Percentiles rank a stretch among this genome's conserved stretches.
Evolutionary conservation across 1,140 invertebrate species (phyloP).

Genomic region (Heliothis subflexa): DNA sequence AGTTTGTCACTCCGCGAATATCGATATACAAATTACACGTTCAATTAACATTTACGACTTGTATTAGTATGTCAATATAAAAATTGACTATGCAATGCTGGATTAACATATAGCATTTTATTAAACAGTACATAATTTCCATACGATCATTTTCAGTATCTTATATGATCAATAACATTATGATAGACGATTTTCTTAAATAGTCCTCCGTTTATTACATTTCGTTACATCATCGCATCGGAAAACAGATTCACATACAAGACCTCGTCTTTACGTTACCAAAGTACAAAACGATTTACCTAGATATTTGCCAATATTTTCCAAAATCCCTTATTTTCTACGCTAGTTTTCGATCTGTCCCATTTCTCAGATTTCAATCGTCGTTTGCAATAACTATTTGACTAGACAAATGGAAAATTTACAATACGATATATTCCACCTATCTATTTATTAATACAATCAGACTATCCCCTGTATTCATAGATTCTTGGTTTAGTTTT

Average conservation of each 20-base stretch:
- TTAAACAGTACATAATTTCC: neutral
- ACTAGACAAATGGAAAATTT: neutral
- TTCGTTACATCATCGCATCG: no score
- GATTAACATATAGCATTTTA: neutral
- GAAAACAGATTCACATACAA: no score
- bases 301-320: no score
- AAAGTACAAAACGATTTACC: no score
- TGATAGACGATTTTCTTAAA: no score
- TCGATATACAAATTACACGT: constrained; percentile 9
- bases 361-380: no score
- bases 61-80: neutral
- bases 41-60: neutral
- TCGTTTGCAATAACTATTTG: neutral
- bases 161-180: no score
- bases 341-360: neutral
- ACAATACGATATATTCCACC: constrained; percentile 5
- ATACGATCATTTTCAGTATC: constrained; percentile 4
- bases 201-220: no score
- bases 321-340: neutral
- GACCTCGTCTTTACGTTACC: no score
- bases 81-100: neutral
- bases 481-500: constrained; percentile 25
- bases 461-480: constrained; percentile 35
- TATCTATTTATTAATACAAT: constrained; percentile 16
- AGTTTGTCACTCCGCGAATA: neutral